Evolutionary conservation across 2,888 invertebrate genomes (phyloP).

Genomic region (Agriopis leucophaearia): DNA sequence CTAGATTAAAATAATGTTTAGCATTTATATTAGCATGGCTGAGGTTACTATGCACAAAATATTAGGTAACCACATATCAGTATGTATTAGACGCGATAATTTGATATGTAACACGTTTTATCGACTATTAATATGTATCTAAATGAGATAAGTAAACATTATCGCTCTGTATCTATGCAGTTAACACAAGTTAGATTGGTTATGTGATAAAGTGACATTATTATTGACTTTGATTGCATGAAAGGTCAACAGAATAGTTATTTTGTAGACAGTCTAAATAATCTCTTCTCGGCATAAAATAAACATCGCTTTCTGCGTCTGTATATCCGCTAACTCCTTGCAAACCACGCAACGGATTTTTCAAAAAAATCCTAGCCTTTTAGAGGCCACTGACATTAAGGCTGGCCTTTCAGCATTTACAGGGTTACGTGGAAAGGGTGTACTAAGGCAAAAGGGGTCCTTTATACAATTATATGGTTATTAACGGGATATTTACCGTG

Average conservation of each 20-base stretch:
- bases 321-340: too few relatives aligned
- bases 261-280: background rate
- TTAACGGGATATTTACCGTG: too few relatives aligned
- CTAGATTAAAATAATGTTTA: background rate
- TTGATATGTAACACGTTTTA: constrained; percentile 13
- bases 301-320: too few relatives aligned
- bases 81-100: constrained; percentile 12
- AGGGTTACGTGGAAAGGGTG: too few relatives aligned
- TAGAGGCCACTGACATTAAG: too few relatives aligned
- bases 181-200: constrained; percentile 2
- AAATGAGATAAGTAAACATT: constrained; percentile 18
- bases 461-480: too few relatives aligned
- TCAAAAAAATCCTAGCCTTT: too few relatives aligned
- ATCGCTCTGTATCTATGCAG: constrained; percentile 13
- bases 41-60: constrained; percentile 24
- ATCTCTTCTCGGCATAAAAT: too few relatives aligned
- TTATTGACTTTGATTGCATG: background rate
- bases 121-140: constrained; percentile 18
- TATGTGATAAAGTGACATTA: too few relatives aligned
- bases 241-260: constrained; percentile 10
- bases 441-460: too few relatives aligned
- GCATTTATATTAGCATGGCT: constrained; percentile 2
- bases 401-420: too few relatives aligned
- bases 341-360: too few relatives aligned
- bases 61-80: constrained; percentile 5